A percentile compares a stretch with the other conserved stretches of the same genome.
phyloP scores from a whole-genome alignment of 2,113 vertebrate species.

The Chaetorhynchus papuensis region DNA sequence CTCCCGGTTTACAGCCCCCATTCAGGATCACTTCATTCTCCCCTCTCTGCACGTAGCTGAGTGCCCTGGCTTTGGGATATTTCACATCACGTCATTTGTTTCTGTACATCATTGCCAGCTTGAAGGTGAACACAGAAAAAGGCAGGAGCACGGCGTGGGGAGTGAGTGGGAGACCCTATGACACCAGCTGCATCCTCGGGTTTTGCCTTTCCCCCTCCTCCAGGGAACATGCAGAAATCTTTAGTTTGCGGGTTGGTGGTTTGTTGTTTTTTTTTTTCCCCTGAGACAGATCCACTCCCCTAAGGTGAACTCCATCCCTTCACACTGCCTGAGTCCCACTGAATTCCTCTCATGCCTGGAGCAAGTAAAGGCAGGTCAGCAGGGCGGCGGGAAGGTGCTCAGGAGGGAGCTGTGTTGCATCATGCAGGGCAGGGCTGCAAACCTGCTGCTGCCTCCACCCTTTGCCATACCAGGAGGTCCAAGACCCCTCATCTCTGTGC shows the following conservation, averaged over 20 bases:
- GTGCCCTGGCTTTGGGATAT: background rate
- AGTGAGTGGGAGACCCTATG: rapidly evolving
- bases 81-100: background rate
- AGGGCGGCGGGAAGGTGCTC: background rate
- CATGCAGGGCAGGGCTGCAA: background rate
- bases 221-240: background rate
- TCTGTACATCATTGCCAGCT: background rate
- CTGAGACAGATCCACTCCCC: background rate
- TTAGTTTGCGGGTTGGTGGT: background rate
- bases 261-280: background rate
- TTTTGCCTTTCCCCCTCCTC: background rate
- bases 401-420: background rate
- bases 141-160: background rate
- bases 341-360: slow-evolving; percentile 6
- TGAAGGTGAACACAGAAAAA: background rate
- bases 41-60: background rate
- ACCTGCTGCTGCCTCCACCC: background rate
- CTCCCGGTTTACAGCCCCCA: background rate
- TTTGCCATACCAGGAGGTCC: rapidly evolving
- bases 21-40: background rate
- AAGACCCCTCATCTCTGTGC: rapidly evolving
- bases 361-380: slow-evolving; percentile 29
- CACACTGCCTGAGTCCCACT: rapidly evolving
- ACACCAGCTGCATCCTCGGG: background rate
- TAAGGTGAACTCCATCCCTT: background rate